Evolutionary conservation across 2,113 vertebrate genomes (phyloP).

Genomic region (Grantiella picta): DNA sequence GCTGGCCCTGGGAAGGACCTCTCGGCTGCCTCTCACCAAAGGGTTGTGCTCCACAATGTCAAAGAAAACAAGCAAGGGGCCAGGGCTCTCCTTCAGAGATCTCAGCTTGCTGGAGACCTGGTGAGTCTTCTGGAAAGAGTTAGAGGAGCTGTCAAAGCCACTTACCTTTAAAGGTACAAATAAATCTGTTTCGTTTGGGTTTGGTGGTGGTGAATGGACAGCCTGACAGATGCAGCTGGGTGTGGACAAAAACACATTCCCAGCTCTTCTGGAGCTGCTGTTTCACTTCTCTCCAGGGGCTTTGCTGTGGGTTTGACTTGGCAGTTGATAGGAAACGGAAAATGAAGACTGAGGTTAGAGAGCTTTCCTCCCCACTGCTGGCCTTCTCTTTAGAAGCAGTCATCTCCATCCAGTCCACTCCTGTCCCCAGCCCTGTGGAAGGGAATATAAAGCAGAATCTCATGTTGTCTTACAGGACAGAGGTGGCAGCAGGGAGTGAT

Average conservation of each 20-base stretch:
- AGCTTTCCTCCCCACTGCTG: background rate
- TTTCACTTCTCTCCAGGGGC: background rate
- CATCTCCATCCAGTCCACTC: background rate
- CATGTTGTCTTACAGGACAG: background rate
- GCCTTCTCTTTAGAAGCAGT: background rate
- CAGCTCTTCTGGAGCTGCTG: background rate
- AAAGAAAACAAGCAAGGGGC: background rate
- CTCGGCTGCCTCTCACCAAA: background rate
- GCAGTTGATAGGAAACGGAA: background rate
- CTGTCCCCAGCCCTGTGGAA: background rate
- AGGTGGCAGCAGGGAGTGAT: background rate
- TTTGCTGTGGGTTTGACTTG: background rate
- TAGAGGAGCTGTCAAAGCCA: background rate
- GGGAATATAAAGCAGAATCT: background rate
- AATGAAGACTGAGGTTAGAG: background rate
- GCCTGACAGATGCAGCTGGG: background rate
- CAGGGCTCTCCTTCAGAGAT: background rate
- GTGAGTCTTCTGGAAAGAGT: background rate
- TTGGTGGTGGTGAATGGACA: background rate
- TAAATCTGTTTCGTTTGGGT: too few relatives aligned
- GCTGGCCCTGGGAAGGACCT: conserved; percentile 33
- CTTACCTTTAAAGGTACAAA: background rate
- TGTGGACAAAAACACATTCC: background rate
- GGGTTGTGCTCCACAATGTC: background rate
- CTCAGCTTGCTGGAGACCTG: background rate